These are phyloP conservation scores for Enteromius viviparus DNA, from an alignment of 2,797 vertebrate genomes.

Conservation along the genomic window DNA sequence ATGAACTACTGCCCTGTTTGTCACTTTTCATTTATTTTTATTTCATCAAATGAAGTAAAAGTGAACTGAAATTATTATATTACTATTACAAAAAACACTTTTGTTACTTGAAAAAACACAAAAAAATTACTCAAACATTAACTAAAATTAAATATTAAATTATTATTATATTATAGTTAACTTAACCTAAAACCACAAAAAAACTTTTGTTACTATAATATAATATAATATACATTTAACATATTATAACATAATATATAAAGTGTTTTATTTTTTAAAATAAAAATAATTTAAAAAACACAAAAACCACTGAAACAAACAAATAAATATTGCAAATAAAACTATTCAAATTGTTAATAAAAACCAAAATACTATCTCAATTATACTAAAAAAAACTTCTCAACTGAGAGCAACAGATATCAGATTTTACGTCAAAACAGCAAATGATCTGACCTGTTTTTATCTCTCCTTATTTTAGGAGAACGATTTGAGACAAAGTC, in stretches of 20 bases:
- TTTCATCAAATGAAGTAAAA: neutral
- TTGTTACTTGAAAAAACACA: neutral
- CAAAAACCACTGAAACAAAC: neutral
- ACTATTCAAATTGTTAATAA: neutral
- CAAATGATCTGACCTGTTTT: neutral
- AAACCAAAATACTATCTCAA: neutral
- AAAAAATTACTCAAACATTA: neutral
- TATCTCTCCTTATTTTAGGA: neutral
- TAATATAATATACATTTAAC: neutral
- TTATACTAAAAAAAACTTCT: neutral
- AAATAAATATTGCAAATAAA: neutral
- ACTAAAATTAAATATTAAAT: neutral
- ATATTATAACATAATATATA: too few species aligned
- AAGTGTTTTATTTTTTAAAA: neutral
- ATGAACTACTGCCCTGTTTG: neutral
- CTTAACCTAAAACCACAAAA: neutral
- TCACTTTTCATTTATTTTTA: neutral
- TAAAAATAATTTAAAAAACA: neutral
- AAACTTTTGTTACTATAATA: neutral
- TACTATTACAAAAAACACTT: neutral
- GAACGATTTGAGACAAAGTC: neutral
- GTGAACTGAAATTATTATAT: neutral
- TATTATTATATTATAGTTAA: neutral
- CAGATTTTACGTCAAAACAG: neutral
- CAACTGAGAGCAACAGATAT: neutral